A percentile compares a stretch with the other conserved stretches of the same genome.
These are phyloP conservation scores for Blennius ocellaris DNA, from an alignment of 2,113 vertebrate genomes.

Conservation along the genomic window DNA sequence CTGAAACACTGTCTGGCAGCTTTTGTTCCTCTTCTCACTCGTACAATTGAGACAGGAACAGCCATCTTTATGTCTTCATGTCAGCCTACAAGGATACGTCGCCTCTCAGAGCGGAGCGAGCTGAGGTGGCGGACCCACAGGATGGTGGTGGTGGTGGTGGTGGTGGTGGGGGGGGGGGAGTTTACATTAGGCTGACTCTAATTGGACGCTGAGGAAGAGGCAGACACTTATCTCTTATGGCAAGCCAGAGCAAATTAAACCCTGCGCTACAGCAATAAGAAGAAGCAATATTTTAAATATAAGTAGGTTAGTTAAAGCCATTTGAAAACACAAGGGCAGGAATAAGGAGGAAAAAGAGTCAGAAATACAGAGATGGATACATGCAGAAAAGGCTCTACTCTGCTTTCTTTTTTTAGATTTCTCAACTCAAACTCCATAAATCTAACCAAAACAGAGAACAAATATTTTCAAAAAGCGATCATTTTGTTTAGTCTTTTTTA, in stretches of 20 bases:
- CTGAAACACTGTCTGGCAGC: conserved; percentile 7
- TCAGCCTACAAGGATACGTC: conserved; percentile 22
- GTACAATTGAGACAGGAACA: conserved; percentile 22
- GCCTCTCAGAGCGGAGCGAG: conserved; percentile 11
- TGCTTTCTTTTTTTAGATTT: background rate
- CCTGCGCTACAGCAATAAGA: conserved; percentile 15
- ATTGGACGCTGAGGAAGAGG: conserved; percentile 45
- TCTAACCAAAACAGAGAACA: too few relatives aligned
- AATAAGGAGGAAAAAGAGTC: conserved; percentile 40
- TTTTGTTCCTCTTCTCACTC: conserved; percentile 29
- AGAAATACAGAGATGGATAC: conserved; percentile 16
- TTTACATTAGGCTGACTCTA: conserved; percentile 46
- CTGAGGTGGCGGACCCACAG: conserved; percentile 15
- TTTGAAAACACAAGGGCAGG: conserved; percentile 9
- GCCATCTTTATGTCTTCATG: background rate
- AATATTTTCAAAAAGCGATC: too few relatives aligned
- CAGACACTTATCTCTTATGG: conserved; percentile 48
- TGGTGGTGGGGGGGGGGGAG: conserved; percentile 15
- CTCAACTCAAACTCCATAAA: too few relatives aligned
- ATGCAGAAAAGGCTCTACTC: conserved; percentile 12
- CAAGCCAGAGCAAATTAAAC: conserved; percentile 49
- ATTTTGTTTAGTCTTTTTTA: too few relatives aligned
- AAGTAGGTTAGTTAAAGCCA: conserved; percentile 42
- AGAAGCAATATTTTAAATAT: conserved; percentile 42
- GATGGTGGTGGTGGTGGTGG: too few relatives aligned